Evolutionary conservation across 2,888 invertebrate species (phyloP).

Genomic region (Leptogaster cylindrica): DNA sequence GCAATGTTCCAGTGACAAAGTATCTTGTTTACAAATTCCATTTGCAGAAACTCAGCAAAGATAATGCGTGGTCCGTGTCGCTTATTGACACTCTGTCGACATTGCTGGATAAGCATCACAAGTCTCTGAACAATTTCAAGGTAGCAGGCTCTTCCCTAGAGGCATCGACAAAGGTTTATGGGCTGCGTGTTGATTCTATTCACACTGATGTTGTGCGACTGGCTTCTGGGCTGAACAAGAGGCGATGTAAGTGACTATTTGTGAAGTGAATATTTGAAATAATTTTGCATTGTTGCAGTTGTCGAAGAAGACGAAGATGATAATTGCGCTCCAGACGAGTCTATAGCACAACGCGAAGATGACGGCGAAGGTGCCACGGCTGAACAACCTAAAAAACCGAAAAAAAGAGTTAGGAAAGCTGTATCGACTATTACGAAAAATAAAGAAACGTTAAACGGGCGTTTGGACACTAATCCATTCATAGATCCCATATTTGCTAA

Average conservation of each 20-base stretch:
- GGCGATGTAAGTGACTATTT: conserved; percentile 49
- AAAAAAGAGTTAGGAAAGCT: conserved; percentile 53
- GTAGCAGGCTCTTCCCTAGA: conserved; percentile 86
- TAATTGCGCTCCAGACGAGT: conserved; percentile 41
- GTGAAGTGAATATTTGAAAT: not conserved
- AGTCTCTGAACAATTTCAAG: conserved; percentile 74
- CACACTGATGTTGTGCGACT: conserved; percentile 82
- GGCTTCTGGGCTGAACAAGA: conserved; percentile 66
- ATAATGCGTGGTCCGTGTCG: conserved; percentile 88
- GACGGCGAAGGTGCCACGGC: conserved; percentile 46
- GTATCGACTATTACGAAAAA: conserved; percentile 60
- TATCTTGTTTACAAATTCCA: not conserved
- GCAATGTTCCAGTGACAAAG: not conserved
- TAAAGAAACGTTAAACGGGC: conserved; percentile 59
- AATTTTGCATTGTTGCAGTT: conserved; percentile 3
- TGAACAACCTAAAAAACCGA: conserved; percentile 50
- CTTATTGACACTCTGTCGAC: conserved; percentile 85
- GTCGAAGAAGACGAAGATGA: conserved; percentile 31
- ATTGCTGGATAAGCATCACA: conserved; percentile 74
- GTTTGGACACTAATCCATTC: conserved; percentile 59
- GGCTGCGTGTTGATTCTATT: conserved; percentile 83
- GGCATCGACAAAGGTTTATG: conserved; percentile 87
- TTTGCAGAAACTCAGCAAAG: conserved; percentile 80
- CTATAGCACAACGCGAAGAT: conserved; percentile 42
- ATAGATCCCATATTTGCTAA: conserved; percentile 69